phyloP scores from a whole-genome alignment of 2,113 vertebrate genomes.

The Laterallus jamaicensis region DNA sequence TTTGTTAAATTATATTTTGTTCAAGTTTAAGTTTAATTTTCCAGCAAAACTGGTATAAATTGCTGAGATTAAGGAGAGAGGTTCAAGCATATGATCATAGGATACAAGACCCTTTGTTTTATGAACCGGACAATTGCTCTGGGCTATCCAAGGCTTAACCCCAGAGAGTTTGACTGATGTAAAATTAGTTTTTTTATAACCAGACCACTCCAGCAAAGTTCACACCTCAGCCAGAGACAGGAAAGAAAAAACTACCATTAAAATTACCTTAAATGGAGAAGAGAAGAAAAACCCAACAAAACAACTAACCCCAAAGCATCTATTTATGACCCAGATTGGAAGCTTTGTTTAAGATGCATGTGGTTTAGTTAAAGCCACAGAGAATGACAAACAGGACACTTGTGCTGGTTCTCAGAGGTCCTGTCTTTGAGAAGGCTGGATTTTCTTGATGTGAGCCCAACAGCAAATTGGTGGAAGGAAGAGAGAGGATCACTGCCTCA shows the following conservation, averaged over 20 bases:
- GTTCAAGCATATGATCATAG: constrained; percentile 5
- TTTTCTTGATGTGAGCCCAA: not conserved
- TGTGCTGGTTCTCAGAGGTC: not conserved
- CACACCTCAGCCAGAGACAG: not conserved
- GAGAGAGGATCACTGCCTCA: not conserved
- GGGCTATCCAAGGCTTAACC: not conserved
- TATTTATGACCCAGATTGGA: not conserved
- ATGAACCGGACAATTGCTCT: not conserved
- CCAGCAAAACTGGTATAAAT: not conserved
- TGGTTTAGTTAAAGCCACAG: not conserved
- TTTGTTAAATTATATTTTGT: not conserved
- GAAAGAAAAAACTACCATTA: not conserved
- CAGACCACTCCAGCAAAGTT: not conserved
- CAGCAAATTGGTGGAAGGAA: not conserved
- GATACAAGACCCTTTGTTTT: constrained; percentile 29
- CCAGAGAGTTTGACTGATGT: not conserved
- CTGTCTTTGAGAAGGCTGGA: not conserved
- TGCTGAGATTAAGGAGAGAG: not conserved
- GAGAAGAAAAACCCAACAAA: not conserved
- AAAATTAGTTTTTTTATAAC: not conserved
- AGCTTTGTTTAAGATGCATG: not conserved
- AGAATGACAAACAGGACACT: not conserved
- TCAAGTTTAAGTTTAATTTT: not conserved
- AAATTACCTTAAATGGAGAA: not conserved
- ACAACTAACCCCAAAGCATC: not conserved